phyloP scores from a whole-genome alignment of 2,113 vertebrate species.

The Megaleporinus macrocephalus region DNA sequence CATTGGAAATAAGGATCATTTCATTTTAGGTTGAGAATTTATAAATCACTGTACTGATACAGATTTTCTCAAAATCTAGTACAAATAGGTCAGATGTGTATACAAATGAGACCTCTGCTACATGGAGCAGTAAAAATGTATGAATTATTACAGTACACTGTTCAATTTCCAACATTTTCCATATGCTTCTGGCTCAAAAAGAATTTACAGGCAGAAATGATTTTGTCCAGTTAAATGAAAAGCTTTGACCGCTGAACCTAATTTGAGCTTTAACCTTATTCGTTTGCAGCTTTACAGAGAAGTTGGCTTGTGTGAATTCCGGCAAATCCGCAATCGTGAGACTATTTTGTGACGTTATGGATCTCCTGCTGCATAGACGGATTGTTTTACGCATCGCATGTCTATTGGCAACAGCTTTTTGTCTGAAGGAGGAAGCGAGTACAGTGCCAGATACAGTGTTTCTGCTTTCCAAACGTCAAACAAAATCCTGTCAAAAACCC shows the following conservation, averaged over 20 bases:
- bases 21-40: conserved; percentile 3
- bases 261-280: neutral
- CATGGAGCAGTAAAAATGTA: neutral
- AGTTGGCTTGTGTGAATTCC: conserved; percentile 9
- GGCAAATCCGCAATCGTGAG: conserved; percentile 2
- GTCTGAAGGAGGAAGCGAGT: conserved; percentile 1
- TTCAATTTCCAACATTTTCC: neutral
- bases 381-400: conserved; percentile 11
- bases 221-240: neutral
- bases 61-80: neutral
- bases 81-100: neutral
- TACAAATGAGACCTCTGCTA: neutral
- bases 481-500: conserved; percentile 43
- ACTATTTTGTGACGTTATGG: neutral
- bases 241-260: neutral
- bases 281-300: neutral
- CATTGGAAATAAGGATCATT: neutral
- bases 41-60: neutral
- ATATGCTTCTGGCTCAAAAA: neutral
- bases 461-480: conserved; percentile 44
- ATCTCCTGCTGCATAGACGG: neutral
- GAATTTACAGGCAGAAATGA: neutral
- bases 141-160: neutral
- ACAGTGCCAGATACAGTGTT: conserved; percentile 25
- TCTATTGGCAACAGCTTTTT: conserved; percentile 20